These are phyloP conservation scores for Centropus unirufus DNA, from an alignment of 2,113 vertebrate genomes.

Conservation along the genomic window DNA sequence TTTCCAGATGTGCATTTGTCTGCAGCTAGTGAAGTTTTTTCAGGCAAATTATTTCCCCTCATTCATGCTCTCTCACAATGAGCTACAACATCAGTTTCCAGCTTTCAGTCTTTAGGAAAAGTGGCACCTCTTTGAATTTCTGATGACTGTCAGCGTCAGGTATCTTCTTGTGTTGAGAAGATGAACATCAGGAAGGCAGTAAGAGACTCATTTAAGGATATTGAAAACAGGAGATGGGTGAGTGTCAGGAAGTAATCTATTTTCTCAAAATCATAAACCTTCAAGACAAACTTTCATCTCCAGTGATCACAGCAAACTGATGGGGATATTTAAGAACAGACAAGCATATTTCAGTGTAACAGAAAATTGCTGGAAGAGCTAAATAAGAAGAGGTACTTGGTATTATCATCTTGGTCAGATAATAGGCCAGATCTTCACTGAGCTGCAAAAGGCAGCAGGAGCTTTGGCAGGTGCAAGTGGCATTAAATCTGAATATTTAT, in stretches of 20 bases:
- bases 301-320: constrained; percentile 3
- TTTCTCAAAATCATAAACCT: constrained; percentile 32
- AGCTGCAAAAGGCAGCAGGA: neutral
- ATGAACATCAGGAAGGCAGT: neutral
- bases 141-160: constrained; percentile 7
- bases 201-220: constrained; percentile 22
- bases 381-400: neutral
- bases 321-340: neutral
- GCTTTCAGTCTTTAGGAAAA: neutral
- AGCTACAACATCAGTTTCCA: neutral
- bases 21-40: neutral
- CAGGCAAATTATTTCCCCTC: neutral
- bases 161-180: neutral
- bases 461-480: neutral
- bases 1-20: neutral
- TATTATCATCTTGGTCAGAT: neutral
- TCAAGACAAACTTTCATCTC: constrained; percentile 39
- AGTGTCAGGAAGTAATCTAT: constrained; percentile 37
- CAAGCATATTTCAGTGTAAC: neutral
- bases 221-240: neutral
- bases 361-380: neutral
- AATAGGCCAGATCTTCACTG: neutral
- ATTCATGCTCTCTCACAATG: neutral
- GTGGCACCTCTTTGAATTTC: constrained; percentile 34
- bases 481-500: constrained; percentile 12